phyloP scores from a whole-genome alignment of 1,140 invertebrate species.

The Sitophilus oryzae region DNA sequence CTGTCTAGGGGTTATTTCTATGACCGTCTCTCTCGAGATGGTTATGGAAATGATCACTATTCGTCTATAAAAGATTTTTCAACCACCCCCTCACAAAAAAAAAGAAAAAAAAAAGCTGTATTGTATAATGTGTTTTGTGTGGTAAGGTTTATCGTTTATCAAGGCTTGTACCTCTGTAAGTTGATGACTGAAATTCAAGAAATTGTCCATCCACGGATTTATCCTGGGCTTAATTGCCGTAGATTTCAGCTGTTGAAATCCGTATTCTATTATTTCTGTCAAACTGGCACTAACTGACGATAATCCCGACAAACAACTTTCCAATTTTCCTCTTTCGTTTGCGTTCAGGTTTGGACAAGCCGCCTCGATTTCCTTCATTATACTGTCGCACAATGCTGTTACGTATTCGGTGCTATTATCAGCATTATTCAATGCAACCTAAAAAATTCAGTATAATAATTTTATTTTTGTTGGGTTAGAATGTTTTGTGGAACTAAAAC shows the following conservation, averaged over 20 bases:
- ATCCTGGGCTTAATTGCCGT: slow-evolving; percentile 82
- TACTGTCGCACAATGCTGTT: slow-evolving; percentile 66
- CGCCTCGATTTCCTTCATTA: slow-evolving; percentile 64
- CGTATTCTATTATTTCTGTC: slow-evolving; percentile 75
- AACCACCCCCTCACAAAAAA: no score
- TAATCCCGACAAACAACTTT: slow-evolving; percentile 73
- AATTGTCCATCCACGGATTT: slow-evolving; percentile 80
- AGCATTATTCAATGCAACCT: slow-evolving; percentile 91
- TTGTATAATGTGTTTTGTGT: no score
- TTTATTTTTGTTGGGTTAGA: no score
- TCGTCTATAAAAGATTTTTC: no score
- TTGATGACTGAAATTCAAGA: slow-evolving; percentile 71
- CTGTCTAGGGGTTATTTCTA: no score
- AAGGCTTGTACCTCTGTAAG: slow-evolving; percentile 63
- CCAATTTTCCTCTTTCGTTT: slow-evolving; percentile 65
- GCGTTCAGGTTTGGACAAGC: slow-evolving; percentile 55
- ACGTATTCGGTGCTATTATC: slow-evolving; percentile 88
- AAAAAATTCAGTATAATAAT: slow-evolving; percentile 13
- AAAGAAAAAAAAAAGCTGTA: no score
- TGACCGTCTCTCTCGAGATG: no score
- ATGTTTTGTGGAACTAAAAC: no score
- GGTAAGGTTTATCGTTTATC: no score
- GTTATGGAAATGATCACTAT: no score
- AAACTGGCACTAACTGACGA: slow-evolving; percentile 67
- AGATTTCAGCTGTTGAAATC: slow-evolving; percentile 74